Evolutionary conservation across 2,888 invertebrate genomes (phyloP).

Genomic region (Parnassius mnemosyne): DNA sequence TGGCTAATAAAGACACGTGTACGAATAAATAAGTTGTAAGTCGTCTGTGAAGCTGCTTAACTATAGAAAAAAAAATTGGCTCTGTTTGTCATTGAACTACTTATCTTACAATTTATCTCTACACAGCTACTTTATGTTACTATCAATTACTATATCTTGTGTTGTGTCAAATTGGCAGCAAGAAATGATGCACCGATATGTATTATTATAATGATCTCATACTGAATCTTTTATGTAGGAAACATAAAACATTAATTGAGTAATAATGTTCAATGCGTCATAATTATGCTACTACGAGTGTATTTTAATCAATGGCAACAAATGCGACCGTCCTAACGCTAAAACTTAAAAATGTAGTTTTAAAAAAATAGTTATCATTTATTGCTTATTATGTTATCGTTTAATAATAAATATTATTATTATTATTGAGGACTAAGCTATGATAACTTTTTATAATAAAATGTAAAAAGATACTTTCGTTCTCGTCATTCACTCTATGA

Average conservation of each 20-base stretch:
- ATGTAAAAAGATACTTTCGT: no score
- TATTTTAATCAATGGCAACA: conserved; percentile 2
- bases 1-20: no score
- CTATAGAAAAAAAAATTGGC: neutral
- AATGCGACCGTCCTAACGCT: no score
- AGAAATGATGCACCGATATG: conserved; percentile 6
- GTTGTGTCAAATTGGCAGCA: conserved; percentile 22
- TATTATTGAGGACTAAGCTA: no score
- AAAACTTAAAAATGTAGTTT: no score
- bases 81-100: neutral
- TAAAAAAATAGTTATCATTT: no score
- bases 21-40: no score
- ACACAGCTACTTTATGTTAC: conserved; percentile 4
- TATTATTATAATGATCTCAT: conserved; percentile 23
- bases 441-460: no score
- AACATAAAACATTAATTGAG: conserved; percentile 26
- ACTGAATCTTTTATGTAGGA: conserved; percentile 25
- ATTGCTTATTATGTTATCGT: no score
- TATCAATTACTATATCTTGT: neutral
- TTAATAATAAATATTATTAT: no score
- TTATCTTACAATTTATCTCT: neutral
- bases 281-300: neutral
- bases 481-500: no score
- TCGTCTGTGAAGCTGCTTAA: neutral
- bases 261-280: conserved; percentile 19